A percentile compares a stretch with the other conserved stretches of the same genome.
Evolutionary conservation across 2,113 vertebrate species (phyloP).

Genomic region (Tricholaema leucomelas): DNA sequence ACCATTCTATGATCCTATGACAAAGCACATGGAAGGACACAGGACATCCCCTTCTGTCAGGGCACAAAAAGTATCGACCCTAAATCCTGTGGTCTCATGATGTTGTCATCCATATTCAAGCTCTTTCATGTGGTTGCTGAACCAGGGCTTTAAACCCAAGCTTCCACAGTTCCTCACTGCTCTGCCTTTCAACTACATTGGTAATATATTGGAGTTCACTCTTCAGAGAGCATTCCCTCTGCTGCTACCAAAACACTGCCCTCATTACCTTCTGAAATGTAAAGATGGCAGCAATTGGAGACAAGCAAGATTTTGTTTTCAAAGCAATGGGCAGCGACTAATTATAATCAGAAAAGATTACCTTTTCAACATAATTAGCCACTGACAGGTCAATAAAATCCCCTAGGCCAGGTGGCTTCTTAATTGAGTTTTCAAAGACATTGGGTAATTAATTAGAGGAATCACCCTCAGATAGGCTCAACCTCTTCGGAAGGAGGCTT

Average conservation of each 20-base stretch:
- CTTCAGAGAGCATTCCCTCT: not conserved
- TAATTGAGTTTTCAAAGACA: conserved; percentile 33
- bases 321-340: conserved; percentile 12
- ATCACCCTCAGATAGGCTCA: not conserved
- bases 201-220: not conserved
- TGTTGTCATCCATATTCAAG: not conserved
- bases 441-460: not conserved
- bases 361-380: conserved; percentile 31
- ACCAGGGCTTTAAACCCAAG: not conserved
- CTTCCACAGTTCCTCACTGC: not conserved
- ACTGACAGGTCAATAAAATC: conserved; percentile 38
- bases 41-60: accelerated
- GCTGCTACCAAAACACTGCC: not conserved
- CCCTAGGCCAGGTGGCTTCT: conserved; percentile 16
- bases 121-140: not conserved
- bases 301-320: not conserved
- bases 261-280: not conserved
- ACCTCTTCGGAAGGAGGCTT: not conserved
- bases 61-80: not conserved
- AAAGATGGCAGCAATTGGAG: not conserved
- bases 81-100: accelerated
- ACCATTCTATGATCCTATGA: not conserved
- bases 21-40: not conserved
- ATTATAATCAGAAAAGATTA: conserved; percentile 21
- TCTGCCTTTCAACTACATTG: not conserved